Conservation (phyloP, 1,140 invertebrate species). For the Eurosta solidaginis region DNA sequence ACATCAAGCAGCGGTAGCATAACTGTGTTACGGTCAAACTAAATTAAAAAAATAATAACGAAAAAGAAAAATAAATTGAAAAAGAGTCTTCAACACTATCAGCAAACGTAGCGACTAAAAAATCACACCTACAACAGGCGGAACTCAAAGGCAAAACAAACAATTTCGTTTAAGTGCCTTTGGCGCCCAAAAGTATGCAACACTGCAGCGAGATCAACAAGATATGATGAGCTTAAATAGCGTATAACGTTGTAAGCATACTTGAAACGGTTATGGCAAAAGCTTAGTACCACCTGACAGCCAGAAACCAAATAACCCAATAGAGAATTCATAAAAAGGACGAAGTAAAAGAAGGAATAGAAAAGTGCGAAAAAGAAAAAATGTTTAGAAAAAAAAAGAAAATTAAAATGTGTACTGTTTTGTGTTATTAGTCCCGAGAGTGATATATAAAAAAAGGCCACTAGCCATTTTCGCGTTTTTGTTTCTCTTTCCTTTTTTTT, state of each 20-base stretch:
- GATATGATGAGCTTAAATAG: too few relatives aligned
- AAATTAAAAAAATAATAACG: not conserved
- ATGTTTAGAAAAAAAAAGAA: not conserved
- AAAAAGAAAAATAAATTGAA: not conserved
- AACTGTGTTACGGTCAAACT: not conserved
- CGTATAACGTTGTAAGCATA: too few relatives aligned
- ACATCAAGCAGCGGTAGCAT: not conserved
- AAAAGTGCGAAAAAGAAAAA: not conserved
- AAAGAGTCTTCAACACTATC: too few relatives aligned
- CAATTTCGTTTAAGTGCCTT: not conserved
- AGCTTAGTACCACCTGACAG: not conserved
- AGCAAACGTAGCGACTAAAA: too few relatives aligned
- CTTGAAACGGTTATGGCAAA: too few relatives aligned
- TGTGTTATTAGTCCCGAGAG: conserved; percentile 21
- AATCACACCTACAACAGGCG: conserved; percentile 1
- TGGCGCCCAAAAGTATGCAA: conserved; percentile 4
- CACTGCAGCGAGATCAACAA: too few relatives aligned
- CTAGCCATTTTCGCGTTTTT: conserved; percentile 5
- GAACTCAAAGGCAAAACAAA: not conserved
- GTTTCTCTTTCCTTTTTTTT: not conserved
- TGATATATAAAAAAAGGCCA: conserved; percentile 5
- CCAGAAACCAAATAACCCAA: not conserved
- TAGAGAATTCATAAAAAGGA: too few relatives aligned
- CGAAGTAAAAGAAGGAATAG: not conserved
- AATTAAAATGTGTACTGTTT: not conserved